These are phyloP conservation scores for Sarcophaga peregrina DNA, from an alignment of 1,140 invertebrate genomes.

Conservation along the genomic window DNA sequence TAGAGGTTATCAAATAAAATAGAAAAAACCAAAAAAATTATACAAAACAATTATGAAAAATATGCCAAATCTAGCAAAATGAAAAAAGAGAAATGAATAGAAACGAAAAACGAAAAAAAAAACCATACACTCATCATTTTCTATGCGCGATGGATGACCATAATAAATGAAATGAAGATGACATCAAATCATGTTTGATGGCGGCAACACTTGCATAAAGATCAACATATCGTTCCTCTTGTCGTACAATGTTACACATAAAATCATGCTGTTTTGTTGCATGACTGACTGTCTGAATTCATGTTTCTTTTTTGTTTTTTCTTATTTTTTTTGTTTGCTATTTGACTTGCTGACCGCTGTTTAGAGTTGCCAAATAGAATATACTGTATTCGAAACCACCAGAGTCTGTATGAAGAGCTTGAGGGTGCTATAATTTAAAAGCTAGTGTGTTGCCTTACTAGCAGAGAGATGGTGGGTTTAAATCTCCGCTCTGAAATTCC, in stretches of 20 bases:
- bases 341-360: constrained; percentile 1
- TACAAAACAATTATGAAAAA: constrained; percentile 17
- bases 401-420: too few species aligned
- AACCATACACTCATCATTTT: neutral
- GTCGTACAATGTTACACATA: constrained; percentile 1
- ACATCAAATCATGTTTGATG: constrained; percentile 42
- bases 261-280: constrained; percentile 7
- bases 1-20: neutral
- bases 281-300: neutral
- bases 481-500: too few species aligned
- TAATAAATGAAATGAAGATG: constrained; percentile 42
- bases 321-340: neutral
- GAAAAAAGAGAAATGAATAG: neutral
- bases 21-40: neutral
- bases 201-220: constrained; percentile 41
- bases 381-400: too few species aligned
- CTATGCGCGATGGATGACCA: constrained; percentile 29
- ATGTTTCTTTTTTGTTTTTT: too few species aligned
- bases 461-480: too few species aligned
- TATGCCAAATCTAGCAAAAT: neutral
- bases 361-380: neutral
- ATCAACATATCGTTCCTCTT: constrained; percentile 22
- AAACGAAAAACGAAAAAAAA: neutral
- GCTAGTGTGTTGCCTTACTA: too few species aligned
- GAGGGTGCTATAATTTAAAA: too few species aligned